Evolutionary conservation across 2,797 vertebrate genomes (phyloP), one percentile per base, ranked within the genome.

Genomic region (Hyperoplus lanceolatus): DNA sequence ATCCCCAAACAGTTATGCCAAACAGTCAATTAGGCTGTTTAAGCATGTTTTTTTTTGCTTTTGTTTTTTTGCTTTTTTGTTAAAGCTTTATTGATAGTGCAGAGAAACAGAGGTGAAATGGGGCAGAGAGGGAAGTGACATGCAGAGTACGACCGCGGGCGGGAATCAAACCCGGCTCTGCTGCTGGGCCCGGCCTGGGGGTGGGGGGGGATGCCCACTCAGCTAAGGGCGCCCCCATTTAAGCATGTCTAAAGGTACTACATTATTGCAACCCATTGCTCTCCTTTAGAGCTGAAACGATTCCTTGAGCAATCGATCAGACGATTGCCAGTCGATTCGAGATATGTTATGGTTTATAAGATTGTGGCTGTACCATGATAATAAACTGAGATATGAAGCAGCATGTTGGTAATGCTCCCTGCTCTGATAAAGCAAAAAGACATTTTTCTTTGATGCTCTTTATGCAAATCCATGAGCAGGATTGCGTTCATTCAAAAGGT

Each of bases 401-500:
- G 18, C 11, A 48, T 57, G 7, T 43, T 38, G 50, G 21, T 36
- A 14, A 16, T 39, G 49, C 29, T 5, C 57, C 14, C 7, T 43
- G 21, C 13, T 72, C 39, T 57, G 3, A 65, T 54, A 70, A 14
- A 65, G 7, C 16, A n/a, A 48, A 7, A 13, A 70, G 4, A 48
- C 16, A 51, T 54, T 67, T 70, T 15, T 60, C 36, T 70, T 29
- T 29, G 15, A 81, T 80, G 58, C 53, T 4, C 48, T 67, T 9
- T 14, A 70, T 66, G 63, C 61, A 80, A 81, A 83, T 68, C 10
- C 62, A 41, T 0, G 41, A 5, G 8, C 8, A 70, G 46, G 42
- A 48, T 4, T 45, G 16, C 7, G 15, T 16, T 55, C 7, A 15
- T 60, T 75, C 0, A 1, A 73, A 75, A 42, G 14, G 50, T 38